Evolutionary conservation across 2,797 vertebrate genomes (phyloP).

Genomic region (Trachurus trachurus): DNA sequence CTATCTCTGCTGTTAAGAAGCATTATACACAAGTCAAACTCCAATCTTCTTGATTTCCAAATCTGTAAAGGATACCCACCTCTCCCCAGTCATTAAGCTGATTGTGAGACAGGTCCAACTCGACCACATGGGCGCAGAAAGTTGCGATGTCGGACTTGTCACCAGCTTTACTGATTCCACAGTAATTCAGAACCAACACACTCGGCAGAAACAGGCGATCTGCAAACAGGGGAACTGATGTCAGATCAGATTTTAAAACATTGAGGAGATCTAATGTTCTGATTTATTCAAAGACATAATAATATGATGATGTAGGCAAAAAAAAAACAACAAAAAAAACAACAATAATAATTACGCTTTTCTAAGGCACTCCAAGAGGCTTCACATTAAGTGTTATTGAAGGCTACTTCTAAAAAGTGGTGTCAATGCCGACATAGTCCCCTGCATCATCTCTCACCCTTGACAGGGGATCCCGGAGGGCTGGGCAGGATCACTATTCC

Average conservation of each 20-base stretch:
- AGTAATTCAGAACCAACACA: conserved; percentile 92
- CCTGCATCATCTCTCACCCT: conserved; percentile 86
- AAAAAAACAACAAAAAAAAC: no score
- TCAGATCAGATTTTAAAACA: neutral
- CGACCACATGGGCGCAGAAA: conserved; percentile 94
- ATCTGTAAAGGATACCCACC: conserved; percentile 78
- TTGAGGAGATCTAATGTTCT: neutral
- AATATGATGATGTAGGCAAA: neutral
- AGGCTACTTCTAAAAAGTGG: neutral
- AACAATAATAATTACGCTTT: no score
- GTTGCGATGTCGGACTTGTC: conserved; percentile 92
- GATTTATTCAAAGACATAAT: neutral
- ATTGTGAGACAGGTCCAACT: conserved; percentile 96
- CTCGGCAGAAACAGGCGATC: conserved; percentile 95
- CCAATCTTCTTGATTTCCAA: neutral
- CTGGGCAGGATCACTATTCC: conserved; percentile 93
- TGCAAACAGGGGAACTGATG: conserved; percentile 58
- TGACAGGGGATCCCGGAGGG: conserved; percentile 94
- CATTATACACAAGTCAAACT: no score
- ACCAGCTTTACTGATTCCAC: conserved; percentile 94
- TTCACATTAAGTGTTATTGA: no score
- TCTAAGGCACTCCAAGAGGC: no score
- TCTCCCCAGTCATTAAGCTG: conserved; percentile 96
- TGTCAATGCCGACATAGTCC: neutral
- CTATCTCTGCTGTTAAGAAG: neutral